Evolutionary conservation across 2,888 invertebrate species (phyloP).

Genomic region (Entomobrya proxima): DNA sequence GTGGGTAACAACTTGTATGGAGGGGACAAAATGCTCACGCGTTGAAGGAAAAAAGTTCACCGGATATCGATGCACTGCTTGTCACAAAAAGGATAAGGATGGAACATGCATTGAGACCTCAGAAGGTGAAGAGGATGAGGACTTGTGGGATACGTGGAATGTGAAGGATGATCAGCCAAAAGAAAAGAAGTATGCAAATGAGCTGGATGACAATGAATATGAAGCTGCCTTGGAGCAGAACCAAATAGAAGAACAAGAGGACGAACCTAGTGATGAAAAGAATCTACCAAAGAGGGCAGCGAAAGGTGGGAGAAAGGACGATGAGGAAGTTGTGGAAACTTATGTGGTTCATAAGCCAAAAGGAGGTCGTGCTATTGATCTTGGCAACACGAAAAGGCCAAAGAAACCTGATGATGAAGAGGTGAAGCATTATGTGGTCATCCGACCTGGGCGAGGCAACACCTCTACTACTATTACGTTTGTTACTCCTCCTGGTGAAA

Average conservation of each 20-base stretch:
- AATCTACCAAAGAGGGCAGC: no score
- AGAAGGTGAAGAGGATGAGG: not conserved
- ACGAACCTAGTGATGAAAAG: no score
- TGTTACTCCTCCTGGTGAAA: no score
- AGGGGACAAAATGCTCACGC: conserved; percentile 29
- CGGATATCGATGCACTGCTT: not conserved
- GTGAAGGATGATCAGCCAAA: not conserved
- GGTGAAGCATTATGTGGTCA: not conserved
- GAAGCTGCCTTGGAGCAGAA: not conserved
- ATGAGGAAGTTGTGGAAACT: no score
- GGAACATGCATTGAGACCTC: not conserved
- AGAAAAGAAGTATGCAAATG: not conserved
- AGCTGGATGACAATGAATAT: not conserved
- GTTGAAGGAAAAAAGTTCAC: not conserved
- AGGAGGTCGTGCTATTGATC: no score
- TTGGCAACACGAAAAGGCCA: not conserved
- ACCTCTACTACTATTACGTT: no score
- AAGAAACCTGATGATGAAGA: not conserved
- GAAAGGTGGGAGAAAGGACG: no score
- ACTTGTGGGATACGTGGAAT: conserved; percentile 15
- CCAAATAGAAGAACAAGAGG: not conserved
- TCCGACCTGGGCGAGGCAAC: no score
- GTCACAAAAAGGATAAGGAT: not conserved
- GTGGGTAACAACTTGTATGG: conserved; percentile 40
- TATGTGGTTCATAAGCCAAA: no score